These are phyloP conservation scores for Pseudanteris insignis DNA, from an alignment of 2,888 invertebrate species.

Conservation along the genomic window DNA sequence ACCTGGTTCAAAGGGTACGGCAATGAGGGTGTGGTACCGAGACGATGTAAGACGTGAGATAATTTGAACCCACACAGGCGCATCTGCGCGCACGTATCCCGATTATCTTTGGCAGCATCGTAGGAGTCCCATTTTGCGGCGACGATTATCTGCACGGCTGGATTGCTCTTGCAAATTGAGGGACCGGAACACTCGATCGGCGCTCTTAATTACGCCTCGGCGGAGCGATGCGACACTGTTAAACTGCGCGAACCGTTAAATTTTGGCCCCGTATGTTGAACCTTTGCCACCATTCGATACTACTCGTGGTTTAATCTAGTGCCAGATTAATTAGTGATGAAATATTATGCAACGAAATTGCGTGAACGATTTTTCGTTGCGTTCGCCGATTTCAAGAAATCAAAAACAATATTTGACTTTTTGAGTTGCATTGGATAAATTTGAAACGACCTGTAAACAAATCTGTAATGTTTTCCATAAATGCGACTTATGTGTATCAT, in stretches of 20 bases:
- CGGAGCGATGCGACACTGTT: slow-evolving; percentile 17
- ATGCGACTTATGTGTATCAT: too few relatives aligned
- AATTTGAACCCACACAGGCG: slow-evolving; percentile 33
- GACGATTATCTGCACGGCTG: slow-evolving; percentile 43
- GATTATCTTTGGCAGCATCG: slow-evolving; percentile 43
- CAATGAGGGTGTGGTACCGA: slow-evolving; percentile 3
- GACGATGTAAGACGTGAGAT: slow-evolving; percentile 25
- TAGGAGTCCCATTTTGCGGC: slow-evolving; percentile 43
- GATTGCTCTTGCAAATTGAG: slow-evolving; percentile 46
- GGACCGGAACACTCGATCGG: slow-evolving; percentile 39
- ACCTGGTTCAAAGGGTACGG: slow-evolving; percentile 13
- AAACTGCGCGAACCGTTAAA: slow-evolving; percentile 11
- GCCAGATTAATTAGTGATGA: too few relatives aligned
- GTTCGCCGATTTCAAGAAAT: too few relatives aligned
- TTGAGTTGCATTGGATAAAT: too few relatives aligned
- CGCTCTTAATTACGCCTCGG: slow-evolving; percentile 39
- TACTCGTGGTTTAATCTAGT: too few relatives aligned
- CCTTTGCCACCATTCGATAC: background rate
- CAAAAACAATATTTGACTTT: too few relatives aligned
- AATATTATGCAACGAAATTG: too few relatives aligned
- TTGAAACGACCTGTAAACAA: too few relatives aligned
- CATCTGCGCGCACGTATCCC: slow-evolving; percentile 20
- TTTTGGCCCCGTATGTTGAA: background rate
- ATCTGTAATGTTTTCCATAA: too few relatives aligned
- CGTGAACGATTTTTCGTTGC: too few relatives aligned